phyloP scores from a whole-genome alignment of 2,888 invertebrate species.

The Argyresthia albistria region DNA sequence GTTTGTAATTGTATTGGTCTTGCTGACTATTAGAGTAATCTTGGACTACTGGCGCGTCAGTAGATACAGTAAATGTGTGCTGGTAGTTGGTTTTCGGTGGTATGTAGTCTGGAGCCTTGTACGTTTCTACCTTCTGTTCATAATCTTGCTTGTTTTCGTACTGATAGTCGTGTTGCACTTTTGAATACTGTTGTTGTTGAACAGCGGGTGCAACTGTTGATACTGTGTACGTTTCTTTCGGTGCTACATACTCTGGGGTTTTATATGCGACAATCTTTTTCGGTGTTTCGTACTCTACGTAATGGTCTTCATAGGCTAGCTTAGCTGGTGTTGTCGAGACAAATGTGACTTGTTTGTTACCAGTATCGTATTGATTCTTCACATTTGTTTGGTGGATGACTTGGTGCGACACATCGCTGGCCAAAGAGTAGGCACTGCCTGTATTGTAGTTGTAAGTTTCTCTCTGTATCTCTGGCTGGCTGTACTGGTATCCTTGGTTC shows the following conservation, averaged over 20 bases:
- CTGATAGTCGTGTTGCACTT: constrained; percentile 8
- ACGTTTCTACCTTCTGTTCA: constrained; percentile 30
- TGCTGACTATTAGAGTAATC: constrained; percentile 29
- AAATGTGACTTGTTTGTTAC: constrained; percentile 31
- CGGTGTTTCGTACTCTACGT: constrained; percentile 37
- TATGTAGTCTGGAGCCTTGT: constrained; percentile 27
- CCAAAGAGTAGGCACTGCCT: constrained; percentile 44
- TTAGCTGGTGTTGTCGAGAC: constrained; percentile 52
- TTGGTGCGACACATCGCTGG: constrained; percentile 55
- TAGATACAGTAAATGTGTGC: constrained; percentile 21
- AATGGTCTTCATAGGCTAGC: constrained; percentile 52
- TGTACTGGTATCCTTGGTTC: constrained; percentile 39
- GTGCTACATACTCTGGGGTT: constrained; percentile 28
- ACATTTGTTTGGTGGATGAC: constrained; percentile 37
- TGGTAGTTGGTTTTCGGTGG: constrained; percentile 38
- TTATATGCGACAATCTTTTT: constrained; percentile 31
- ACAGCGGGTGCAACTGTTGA: background rate
- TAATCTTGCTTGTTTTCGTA: constrained; percentile 21
- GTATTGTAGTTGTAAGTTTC: constrained; percentile 30
- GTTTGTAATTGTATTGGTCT: constrained; percentile 31
- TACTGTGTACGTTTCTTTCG: constrained; percentile 17
- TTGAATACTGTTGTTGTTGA: background rate
- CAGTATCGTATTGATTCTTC: constrained; percentile 26
- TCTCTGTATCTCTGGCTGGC: constrained; percentile 54
- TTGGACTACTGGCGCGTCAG: constrained; percentile 28